Evolutionary conservation across 2,888 invertebrate genomes (phyloP).

Genomic region (Flexamia atlantica): DNA sequence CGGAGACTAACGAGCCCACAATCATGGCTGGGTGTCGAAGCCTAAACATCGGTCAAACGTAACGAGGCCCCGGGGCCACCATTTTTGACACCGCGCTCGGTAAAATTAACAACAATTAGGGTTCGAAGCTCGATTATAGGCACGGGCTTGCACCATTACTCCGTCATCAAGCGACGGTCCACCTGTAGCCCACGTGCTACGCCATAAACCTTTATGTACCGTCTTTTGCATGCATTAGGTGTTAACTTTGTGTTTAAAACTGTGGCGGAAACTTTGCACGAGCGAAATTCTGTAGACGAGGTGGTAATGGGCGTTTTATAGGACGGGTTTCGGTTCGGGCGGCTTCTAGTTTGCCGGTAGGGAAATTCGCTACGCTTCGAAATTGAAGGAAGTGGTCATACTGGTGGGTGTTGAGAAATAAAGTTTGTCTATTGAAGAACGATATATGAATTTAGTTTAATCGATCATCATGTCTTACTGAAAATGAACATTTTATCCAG

Average conservation of each 20-base stretch:
- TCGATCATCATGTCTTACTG: no score
- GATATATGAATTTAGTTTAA: no score
- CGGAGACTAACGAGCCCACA: background rate
- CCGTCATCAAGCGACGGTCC: background rate
- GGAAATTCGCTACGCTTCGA: background rate
- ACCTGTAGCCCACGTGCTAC: constrained; percentile 15
- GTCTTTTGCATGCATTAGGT: constrained; percentile 45
- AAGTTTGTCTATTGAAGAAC: no score
- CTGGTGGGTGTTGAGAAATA: no score
- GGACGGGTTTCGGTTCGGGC: background rate
- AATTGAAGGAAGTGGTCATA: no score
- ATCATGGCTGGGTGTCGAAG: constrained; percentile 16
- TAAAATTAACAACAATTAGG: constrained; percentile 52
- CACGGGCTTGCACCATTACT: constrained; percentile 8
- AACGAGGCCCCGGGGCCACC: constrained; percentile 8
- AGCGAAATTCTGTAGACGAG: background rate
- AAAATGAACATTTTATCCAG: no score
- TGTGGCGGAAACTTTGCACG: background rate
- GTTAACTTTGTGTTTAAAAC: constrained; percentile 14
- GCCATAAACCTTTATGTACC: constrained; percentile 24
- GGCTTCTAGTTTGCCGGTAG: background rate
- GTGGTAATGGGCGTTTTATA: constrained; percentile 35
- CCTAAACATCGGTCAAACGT: constrained; percentile 21
- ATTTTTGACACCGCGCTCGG: constrained; percentile 50
- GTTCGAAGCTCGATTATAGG: constrained; percentile 18